Evolutionary conservation across 2,797 vertebrate species (phyloP), one percentile per base, ranked within the genome.

Genomic region (Peromyscus aztecus): DNA sequence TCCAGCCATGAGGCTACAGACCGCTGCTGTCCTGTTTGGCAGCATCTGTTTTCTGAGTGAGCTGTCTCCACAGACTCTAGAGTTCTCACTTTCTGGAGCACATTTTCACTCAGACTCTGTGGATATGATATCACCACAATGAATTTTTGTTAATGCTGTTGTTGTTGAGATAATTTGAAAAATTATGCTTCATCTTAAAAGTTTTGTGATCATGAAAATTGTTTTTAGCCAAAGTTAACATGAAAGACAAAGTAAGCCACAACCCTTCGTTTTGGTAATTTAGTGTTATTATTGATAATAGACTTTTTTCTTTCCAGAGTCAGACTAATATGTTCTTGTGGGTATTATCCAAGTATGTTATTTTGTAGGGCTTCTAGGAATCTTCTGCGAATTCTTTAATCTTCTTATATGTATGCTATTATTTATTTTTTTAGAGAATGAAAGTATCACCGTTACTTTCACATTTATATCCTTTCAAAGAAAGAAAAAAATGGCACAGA

Each of bases 331-430:
- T 78, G 37, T 78, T 40, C 78, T 80, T 80, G 11, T 69, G 52
- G 29, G 40, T 57, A 85, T 95, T 76, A 83, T 4, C 14, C 6
- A 27, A 31, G 29, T 65, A 19, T 88, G 21, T 43, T 16, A 92
- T 75, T 92, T 57, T 63, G 29, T 24, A 73, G 16, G 17, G 4
- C 61, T 94, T 93, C 29, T 24, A 73, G n/a, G 52, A 77, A 92
- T 46, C 7, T 96, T 91, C 17, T 91, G 85, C 71, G 2, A 89
- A 13, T 23, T 83, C 82, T 95, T 96, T 95, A 92, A 92, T 97
- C 61, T 94, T 94, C 84, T 93, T 31, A 61, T n/a, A 37, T 4
- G 27, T 69, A 84, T 71, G 14, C 49, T 65, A 49, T 46, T 87
- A 16, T n/a, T 81, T 83, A n/a, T 34, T 78, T 91, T 91, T 85